Base-by-base conservation (phyloP, 2,113 vertebrate species). In the Antigone vipio region DNA sequence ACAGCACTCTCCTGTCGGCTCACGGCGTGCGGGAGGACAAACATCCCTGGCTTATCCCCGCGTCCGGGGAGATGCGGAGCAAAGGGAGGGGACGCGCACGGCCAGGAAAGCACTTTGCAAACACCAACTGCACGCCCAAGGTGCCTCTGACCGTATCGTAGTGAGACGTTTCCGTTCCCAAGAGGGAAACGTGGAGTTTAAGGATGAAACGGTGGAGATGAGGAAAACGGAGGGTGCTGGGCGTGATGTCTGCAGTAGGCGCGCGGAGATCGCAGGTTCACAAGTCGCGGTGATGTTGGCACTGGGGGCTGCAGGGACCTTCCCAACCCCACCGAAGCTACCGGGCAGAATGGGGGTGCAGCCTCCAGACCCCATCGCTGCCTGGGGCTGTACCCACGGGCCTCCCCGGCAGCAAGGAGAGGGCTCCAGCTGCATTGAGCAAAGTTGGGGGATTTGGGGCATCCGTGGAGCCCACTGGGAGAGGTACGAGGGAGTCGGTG, bases 361-460 rank as follows among this genome's bases (percentile, higher is more conserved):
- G 52, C 60, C 69, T 26, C 45, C 4, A 6, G 75, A 44, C 21
- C 47, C 71, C 24, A 32, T 42, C 8, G 12, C 26, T 4, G 5
- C 0, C 0, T 0, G 2, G 55, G 53, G 53, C 53, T 30, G 6
- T 35, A 67, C 24, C 81, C 63, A 73, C 0, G 1, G 40, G 35
- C 22, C 50, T 12, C 12, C 49, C 21, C 16, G 2, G 30, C 34
- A 49, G 64, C 50, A 29, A 53, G 78, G 55, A n/a, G 15, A 40
- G 21, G n/a, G 27, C 47, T 58, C 22, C 2, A 4, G 44, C 15
- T 52, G 59, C 22, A 15, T 29, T 56, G 35, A 32, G 66, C 40
- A 38, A 73, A 80, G 56, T 1, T n/a, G n/a, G 24, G 18, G 40
- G 20, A 63, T 42, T 50, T 7, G 79, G 38, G 24, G 12, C 8